Evolutionary conservation across 2,113 vertebrate genomes (phyloP).

Genomic region (Nesospiza acunhae): DNA sequence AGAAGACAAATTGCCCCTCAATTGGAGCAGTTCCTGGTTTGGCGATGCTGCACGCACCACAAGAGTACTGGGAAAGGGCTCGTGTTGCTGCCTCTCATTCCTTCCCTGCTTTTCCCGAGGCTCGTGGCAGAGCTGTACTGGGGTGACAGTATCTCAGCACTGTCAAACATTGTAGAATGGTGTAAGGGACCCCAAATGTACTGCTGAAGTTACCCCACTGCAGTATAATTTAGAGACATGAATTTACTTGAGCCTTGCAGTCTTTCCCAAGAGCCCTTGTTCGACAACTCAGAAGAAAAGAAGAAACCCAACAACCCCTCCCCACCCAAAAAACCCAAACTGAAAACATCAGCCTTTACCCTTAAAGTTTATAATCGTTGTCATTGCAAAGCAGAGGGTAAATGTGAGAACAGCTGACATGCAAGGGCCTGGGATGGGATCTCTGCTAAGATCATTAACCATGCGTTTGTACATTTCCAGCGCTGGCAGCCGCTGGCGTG

Average conservation of each 20-base stretch:
- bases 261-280: not conserved
- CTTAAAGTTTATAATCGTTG: not conserved
- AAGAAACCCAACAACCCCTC: not conserved
- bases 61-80: not conserved
- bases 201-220: not conserved
- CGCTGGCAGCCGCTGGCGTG: rapidly evolving
- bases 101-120: not conserved
- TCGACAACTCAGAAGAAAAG: not conserved
- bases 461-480: not conserved
- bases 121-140: not conserved
- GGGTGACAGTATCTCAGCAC: not conserved
- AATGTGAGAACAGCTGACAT: slow-evolving; percentile 10
- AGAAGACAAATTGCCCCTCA: not conserved
- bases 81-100: not conserved
- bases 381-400: not conserved
- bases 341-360: not conserved
- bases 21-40: not conserved
- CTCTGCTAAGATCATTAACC: slow-evolving; percentile 22
- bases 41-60: not conserved
- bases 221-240: not conserved
- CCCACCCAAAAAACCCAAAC: not conserved
- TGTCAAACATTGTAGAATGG: not conserved
- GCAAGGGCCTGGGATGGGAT: not conserved
- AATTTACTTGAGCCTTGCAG: not conserved
- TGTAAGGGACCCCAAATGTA: not conserved